phyloP scores from a whole-genome alignment of 2,113 vertebrate genomes.

The Callionymus lyra region DNA sequence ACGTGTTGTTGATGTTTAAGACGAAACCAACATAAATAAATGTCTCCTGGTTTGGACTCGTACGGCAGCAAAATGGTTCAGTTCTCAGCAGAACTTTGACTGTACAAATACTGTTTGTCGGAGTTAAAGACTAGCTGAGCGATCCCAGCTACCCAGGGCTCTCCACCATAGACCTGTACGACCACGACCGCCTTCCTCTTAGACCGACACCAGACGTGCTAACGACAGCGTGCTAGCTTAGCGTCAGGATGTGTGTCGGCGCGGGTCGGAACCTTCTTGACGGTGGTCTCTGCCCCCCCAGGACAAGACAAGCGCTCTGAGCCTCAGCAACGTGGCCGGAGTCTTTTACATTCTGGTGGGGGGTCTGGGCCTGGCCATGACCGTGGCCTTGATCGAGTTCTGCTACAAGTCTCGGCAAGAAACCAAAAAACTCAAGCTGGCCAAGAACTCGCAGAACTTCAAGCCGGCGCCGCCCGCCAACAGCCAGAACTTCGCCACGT shows the following conservation, averaged over 20 bases:
- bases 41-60: slow-evolving; percentile 51
- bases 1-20: too few species aligned
- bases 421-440: slow-evolving; percentile 93
- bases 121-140: slow-evolving; percentile 32
- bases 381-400: slow-evolving; percentile 98
- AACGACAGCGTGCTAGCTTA: slow-evolving; percentile 10
- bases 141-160: slow-evolving; percentile 51
- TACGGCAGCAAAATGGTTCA: slow-evolving; percentile 83
- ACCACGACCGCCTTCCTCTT: slow-evolving; percentile 74
- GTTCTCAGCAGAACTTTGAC: slow-evolving; percentile 48
- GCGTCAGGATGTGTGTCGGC: slow-evolving; percentile 20
- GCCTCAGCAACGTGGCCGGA: slow-evolving; percentile 97
- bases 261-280: slow-evolving; percentile 33
- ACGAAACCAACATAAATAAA: slow-evolving; percentile 55
- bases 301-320: slow-evolving; percentile 99
- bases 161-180: slow-evolving; percentile 71
- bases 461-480: slow-evolving; percentile 86
- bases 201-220: slow-evolving; percentile 20
- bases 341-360: slow-evolving; percentile 99
- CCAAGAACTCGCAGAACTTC: slow-evolving; percentile 94
- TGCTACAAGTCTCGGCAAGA: slow-evolving; percentile 98
- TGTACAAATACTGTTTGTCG: slow-evolving; percentile 42
- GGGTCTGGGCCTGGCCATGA: slow-evolving; percentile 97
- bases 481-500: slow-evolving; percentile 94
- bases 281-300: slow-evolving; percentile 76